These are phyloP conservation scores for Agrilus planipennis DNA, from an alignment of 1,140 invertebrate species.

Conservation along the genomic window DNA sequence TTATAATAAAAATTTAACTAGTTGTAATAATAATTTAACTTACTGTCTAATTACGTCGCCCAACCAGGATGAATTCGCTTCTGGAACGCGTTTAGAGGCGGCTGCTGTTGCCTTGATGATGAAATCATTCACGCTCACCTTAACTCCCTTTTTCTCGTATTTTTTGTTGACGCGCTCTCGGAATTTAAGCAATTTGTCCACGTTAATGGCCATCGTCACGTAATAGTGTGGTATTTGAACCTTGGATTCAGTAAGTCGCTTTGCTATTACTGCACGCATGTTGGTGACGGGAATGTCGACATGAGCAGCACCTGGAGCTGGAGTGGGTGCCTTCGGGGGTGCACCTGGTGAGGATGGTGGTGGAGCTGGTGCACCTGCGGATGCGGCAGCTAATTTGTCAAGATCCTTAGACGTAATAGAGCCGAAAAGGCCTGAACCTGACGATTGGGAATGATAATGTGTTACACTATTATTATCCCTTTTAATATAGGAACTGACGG, in stretches of 20 bases:
- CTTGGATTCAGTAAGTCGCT: constrained; percentile 85
- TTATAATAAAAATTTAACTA: too few relatives aligned
- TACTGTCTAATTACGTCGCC: constrained; percentile 39
- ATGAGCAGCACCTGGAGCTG: constrained; percentile 37
- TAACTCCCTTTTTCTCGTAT: constrained; percentile 68
- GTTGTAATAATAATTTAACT: neutral
- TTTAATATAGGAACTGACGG: neutral
- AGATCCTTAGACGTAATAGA: constrained; percentile 83
- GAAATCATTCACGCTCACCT: constrained; percentile 94
- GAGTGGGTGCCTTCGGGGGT: constrained; percentile 31
- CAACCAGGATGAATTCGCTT: constrained; percentile 93
- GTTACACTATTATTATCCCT: neutral
- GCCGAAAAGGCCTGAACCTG: constrained; percentile 78
- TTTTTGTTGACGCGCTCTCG: constrained; percentile 61
- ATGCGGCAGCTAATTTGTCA: constrained; percentile 35
- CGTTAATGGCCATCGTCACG: constrained; percentile 72
- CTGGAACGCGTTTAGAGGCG: constrained; percentile 84
- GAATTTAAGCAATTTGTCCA: constrained; percentile 63
- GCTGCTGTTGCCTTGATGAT: constrained; percentile 91
- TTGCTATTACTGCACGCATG: constrained; percentile 85
- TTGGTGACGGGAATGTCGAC: constrained; percentile 77
- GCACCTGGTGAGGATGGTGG: constrained; percentile 23
- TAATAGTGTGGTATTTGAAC: constrained; percentile 81
- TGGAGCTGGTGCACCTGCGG: constrained; percentile 24
- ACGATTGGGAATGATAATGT: neutral